These are phyloP conservation scores for Dinothrombium tinctorium DNA, from an alignment of 1,140 invertebrate genomes.

Conservation along the genomic window DNA sequence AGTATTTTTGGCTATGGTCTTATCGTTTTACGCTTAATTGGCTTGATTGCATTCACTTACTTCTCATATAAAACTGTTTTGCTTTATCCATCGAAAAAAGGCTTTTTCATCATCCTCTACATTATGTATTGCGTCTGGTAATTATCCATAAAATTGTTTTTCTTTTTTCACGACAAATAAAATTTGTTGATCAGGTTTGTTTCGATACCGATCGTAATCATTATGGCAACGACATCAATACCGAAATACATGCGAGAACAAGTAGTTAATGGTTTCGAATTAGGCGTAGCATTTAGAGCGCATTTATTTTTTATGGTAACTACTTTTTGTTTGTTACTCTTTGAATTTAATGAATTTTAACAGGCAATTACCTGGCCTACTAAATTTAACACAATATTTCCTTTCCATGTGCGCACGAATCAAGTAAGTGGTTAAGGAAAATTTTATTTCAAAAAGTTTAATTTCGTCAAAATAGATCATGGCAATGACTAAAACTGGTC, in stretches of 20 bases:
- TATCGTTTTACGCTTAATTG: constrained; percentile 43
- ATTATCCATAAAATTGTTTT: constrained; percentile 10
- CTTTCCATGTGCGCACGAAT: too few relatives aligned
- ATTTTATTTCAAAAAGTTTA: too few relatives aligned
- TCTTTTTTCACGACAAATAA: too few relatives aligned
- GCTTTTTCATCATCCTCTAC: constrained; percentile 45
- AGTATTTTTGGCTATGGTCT: constrained; percentile 61
- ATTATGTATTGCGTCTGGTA: constrained; percentile 53
- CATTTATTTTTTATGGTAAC: constrained; percentile 52
- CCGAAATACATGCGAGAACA: constrained; percentile 72
- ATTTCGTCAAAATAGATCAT: too few relatives aligned
- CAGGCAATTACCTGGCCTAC: too few relatives aligned
- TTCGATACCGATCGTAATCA: constrained; percentile 45
- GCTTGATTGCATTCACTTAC: constrained; percentile 60
- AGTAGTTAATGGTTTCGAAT: constrained; percentile 48
- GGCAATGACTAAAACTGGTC: too few relatives aligned
- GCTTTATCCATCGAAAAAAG: constrained; percentile 49
- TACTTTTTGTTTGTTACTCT: too few relatives aligned
- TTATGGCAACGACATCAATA: constrained; percentile 51
- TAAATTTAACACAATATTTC: too few relatives aligned
- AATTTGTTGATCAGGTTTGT: constrained; percentile 43
- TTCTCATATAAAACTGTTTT: constrained; percentile 53
- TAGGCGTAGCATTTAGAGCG: constrained; percentile 45
- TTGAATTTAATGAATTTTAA: too few relatives aligned
- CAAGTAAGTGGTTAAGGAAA: too few relatives aligned